These are phyloP conservation scores for Wasmannia auropunctata DNA, from an alignment of 1,140 invertebrate species.

Conservation along the genomic window DNA sequence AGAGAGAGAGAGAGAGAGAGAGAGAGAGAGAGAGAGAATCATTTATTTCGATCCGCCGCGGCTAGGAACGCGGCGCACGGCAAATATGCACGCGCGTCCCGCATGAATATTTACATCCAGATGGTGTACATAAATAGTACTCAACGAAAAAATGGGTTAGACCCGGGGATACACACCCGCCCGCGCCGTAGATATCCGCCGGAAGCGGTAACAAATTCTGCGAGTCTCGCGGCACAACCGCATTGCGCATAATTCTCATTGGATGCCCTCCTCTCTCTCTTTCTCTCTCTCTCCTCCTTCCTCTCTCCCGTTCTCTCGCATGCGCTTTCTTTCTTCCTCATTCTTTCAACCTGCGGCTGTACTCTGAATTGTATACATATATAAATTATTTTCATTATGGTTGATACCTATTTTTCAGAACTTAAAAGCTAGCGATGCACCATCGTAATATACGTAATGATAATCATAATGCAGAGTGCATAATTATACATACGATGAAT, in stretches of 20 bases:
- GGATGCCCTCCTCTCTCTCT: neutral
- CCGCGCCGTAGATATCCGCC: conserved; percentile 53
- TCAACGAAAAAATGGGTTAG: conserved; percentile 67
- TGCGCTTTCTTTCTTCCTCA: neutral
- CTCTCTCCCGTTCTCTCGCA: neutral
- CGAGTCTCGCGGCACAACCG: conserved; percentile 59
- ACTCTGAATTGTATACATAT: neutral
- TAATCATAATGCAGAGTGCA: neutral
- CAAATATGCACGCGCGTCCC: conserved; percentile 44
- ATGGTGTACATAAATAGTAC: conserved; percentile 65
- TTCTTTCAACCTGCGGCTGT: neutral
- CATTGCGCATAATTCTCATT: conserved; percentile 69
- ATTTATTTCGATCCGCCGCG: conserved; percentile 68
- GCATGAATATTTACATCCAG: conserved; percentile 72
- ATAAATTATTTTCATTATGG: conserved; percentile 17
- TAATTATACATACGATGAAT: neutral
- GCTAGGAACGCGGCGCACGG: conserved; percentile 50
- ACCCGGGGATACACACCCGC: conserved; percentile 25
- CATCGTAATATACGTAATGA: neutral
- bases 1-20: too few relatives aligned
- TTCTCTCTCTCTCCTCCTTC: neutral
- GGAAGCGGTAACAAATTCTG: conserved; percentile 62
- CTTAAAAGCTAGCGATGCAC: neutral
- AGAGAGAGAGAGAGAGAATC: too few relatives aligned
- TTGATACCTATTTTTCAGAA: neutral